A percentile compares a stretch with the other conserved stretches of the same genome.
phyloP scores from a whole-genome alignment of 1,140 invertebrate species.

The Cydia strobilella region DNA sequence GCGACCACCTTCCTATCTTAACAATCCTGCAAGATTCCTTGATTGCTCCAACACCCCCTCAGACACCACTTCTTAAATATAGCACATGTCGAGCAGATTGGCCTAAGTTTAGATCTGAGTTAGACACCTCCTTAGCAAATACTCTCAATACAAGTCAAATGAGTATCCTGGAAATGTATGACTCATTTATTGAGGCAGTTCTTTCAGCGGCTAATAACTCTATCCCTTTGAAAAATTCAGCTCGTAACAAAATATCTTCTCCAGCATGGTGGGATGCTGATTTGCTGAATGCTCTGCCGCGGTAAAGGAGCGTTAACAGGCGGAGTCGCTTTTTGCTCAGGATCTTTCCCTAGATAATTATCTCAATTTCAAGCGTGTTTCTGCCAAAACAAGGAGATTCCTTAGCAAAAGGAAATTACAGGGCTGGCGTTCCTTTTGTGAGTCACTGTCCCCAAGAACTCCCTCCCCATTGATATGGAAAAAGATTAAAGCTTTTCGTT shows the following conservation, averaged over 20 bases:
- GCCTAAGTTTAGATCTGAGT: not conserved
- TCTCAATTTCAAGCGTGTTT: constrained; percentile 26
- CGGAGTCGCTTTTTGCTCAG: not conserved
- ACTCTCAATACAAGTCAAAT: not conserved
- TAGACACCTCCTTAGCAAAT: not conserved
- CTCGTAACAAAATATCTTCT: constrained; percentile 7
- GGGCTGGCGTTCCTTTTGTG: constrained; percentile 43
- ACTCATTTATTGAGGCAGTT: not conserved
- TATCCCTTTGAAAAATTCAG: constrained; percentile 8
- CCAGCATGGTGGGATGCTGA: constrained; percentile 29
- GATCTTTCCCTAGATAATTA: no score
- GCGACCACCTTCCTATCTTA: constrained; percentile 16
- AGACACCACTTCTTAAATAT: not conserved
- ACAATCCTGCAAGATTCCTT: not conserved
- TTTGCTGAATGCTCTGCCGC: constrained; percentile 3
- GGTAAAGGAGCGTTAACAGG: not conserved
- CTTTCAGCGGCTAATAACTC: not conserved
- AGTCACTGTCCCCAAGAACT: constrained; percentile 37
- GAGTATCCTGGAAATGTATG: not conserved
- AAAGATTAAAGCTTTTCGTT: constrained; percentile 41
- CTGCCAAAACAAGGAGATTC: constrained; percentile 34
- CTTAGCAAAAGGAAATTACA: constrained; percentile 41
- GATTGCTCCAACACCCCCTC: not conserved
- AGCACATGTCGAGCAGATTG: not conserved
- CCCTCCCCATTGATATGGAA: constrained; percentile 39